Percentiles rank a stretch among this genome's conserved stretches.
phyloP scores from a whole-genome alignment of 2,113 vertebrate species.

The Petromus typicus region DNA sequence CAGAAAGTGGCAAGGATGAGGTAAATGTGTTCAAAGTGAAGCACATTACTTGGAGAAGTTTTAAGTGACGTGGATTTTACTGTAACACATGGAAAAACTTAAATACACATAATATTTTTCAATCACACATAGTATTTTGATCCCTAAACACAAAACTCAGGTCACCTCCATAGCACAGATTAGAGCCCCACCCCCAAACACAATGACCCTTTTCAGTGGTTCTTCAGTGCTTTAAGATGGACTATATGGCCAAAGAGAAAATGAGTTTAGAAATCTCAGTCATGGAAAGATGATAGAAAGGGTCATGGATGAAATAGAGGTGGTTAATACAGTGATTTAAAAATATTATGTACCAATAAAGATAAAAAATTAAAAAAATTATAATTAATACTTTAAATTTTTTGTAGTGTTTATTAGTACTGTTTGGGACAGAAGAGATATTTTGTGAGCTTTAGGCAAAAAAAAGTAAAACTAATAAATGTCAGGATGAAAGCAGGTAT shows the following conservation, averaged over 20 bases:
- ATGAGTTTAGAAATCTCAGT: background rate
- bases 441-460: background rate
- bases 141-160: background rate
- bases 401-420: background rate
- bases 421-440: background rate
- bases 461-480: background rate
- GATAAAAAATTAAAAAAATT: constrained; percentile 1
- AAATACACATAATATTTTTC: background rate
- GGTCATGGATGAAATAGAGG: background rate
- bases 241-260: background rate
- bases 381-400: background rate
- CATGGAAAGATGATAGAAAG: constrained; percentile 1
- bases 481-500: background rate
- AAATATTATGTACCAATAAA: too few species aligned
- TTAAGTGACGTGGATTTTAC: background rate
- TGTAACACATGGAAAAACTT: background rate
- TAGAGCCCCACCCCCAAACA: background rate
- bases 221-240: background rate
- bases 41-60: background rate
- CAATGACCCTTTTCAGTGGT: background rate
- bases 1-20: background rate
- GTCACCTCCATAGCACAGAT: background rate
- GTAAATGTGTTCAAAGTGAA: background rate
- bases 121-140: background rate
- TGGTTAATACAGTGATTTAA: background rate